Base-by-base conservation (phyloP, 2,888 invertebrate species). In the Globia sparganii region DNA sequence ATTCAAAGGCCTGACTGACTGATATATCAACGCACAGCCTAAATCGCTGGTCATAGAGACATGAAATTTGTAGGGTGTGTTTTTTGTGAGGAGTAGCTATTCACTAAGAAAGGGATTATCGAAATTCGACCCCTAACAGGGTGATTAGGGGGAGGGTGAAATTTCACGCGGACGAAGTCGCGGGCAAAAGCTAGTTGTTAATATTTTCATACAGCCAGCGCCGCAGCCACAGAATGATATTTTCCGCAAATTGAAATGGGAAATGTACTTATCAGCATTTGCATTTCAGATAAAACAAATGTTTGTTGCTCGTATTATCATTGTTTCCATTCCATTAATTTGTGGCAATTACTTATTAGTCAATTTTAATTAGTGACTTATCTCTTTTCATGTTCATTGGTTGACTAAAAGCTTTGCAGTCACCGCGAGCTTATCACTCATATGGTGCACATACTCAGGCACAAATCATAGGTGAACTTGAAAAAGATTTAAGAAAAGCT, bases 261-360 rank as follows among this genome's bases (percentile, higher is more conserved):
- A 58, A 46, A 73, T 21, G 31, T 46, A 31, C 9, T n/a, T n/a
- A n/a, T n/a, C 21, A 40, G n/a, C 37, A 40, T 56, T 67, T 56
- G 46, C 18, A 43, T 66, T 62, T 71, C 66, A 67, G 40, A 71
- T 71, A 66, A 28, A 67, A 49, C 21, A n/a, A 34, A 37, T 61
- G 70, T 58, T 40, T 34, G 70, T 28, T 61, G 59, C n/a, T 34
- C 15, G 28, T 69, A 46, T 59, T 31, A 59, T 83, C 37, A 49
- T 49, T 67, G 65, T 70, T 66, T 78, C 66, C 46, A 83, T 71
- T 83, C 67, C 46, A 83, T 71, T 83, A 43, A 71, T 78, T 71
- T 59, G 37, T 13, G 25, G 58, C 43, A 67, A 73, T 71, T 49
- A 67, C 56, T 72, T 65, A 71, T 71, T 64, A 40, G 66, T 64